Conservation (phyloP, 2,113 vertebrate genomes). For the Nothoprocta perdicaria region DNA sequence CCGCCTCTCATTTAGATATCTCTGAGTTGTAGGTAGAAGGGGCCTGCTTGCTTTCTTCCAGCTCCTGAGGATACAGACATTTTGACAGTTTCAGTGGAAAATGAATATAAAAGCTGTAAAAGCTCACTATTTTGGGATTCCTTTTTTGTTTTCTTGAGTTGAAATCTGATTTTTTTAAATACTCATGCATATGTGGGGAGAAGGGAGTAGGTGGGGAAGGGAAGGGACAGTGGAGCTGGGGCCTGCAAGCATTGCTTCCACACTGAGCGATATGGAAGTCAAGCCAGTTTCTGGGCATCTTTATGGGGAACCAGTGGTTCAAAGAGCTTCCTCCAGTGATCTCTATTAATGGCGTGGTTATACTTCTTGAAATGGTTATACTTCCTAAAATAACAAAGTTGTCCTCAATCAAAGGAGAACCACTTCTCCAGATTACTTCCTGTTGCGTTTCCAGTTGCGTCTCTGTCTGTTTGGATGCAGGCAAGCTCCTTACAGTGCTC, state of each 20-base stretch:
- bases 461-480: not conserved
- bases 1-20: not conserved
- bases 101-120: not conserved
- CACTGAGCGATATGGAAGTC: not conserved
- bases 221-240: too few species aligned
- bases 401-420: not conserved
- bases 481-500: not conserved
- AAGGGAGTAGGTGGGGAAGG: not conserved
- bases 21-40: not conserved
- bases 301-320: not conserved
- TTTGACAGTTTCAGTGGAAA: not conserved
- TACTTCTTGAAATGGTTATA: not conserved
- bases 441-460: not conserved
- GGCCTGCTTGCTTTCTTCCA: not conserved
- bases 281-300: not conserved
- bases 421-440: not conserved
- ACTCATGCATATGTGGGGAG: not conserved
- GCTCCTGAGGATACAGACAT: not conserved
- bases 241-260: not conserved
- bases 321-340: not conserved
- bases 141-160: not conserved
- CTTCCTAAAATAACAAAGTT: not conserved
- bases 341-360: not conserved
- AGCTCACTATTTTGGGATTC: constrained; percentile 17
- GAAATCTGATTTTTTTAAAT: constrained; percentile 16